A percentile compares a stretch with the other conserved stretches of the same genome.
These are phyloP conservation scores for Proisotoma minuta DNA, from an alignment of 2,888 invertebrate species.

Conservation along the genomic window DNA sequence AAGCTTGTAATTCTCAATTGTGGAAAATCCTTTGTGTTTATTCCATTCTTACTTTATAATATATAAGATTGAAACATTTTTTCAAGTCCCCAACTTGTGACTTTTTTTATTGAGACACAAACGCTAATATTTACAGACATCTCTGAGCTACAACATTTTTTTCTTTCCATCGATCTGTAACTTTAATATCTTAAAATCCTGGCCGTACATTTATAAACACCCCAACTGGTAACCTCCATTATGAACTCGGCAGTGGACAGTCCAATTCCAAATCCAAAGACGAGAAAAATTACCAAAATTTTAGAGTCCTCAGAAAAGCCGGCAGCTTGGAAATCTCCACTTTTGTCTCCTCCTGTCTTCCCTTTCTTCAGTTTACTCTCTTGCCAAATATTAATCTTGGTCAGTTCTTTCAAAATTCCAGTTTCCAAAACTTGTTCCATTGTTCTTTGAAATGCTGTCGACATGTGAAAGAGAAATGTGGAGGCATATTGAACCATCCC, in stretches of 20 bases:
- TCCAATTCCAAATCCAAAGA: not conserved
- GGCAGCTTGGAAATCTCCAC: not conserved
- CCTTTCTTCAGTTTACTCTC: not conserved
- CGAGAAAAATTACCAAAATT: not conserved
- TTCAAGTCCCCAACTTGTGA: too few species aligned
- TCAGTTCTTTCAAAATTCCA: not conserved
- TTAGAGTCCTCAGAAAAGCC: not conserved
- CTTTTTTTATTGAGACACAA: too few species aligned
- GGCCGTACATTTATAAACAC: too few species aligned
- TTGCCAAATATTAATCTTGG: conserved; percentile 4
- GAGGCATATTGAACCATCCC: not conserved
- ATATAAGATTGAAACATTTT: too few species aligned
- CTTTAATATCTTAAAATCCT: too few species aligned
- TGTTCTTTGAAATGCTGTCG: not conserved
- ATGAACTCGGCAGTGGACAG: not conserved
- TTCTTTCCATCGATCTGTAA: too few species aligned
- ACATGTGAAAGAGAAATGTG: conserved; percentile 1
- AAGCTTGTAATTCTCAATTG: too few species aligned
- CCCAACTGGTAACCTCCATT: not conserved
- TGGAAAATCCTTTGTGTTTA: too few species aligned
- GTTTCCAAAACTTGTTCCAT: not conserved
- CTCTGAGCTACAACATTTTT: too few species aligned
- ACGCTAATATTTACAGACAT: too few species aligned
- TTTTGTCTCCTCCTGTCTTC: not conserved
- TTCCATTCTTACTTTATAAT: too few species aligned